These are phyloP conservation scores for Carassius gibelio DNA, from an alignment of 2,113 vertebrate species.

Conservation along the genomic window DNA sequence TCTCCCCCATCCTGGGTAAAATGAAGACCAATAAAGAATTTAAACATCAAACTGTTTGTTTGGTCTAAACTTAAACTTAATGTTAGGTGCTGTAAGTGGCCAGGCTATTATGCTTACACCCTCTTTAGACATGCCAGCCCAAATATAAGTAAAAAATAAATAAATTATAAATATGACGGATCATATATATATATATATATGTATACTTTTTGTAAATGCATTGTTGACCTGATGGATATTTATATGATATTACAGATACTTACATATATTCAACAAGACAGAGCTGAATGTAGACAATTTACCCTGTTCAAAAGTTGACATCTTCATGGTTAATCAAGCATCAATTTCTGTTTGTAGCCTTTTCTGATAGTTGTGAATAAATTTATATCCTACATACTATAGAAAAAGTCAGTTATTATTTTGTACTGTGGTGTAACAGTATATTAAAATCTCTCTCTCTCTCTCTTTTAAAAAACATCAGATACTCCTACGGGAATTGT, in stretches of 20 bases:
- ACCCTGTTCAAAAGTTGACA: too few relatives aligned
- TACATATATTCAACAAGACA: neutral
- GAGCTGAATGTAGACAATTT: too few relatives aligned
- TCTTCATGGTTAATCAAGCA: neutral
- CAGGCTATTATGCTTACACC: neutral
- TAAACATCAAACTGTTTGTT: conserved; percentile 31
- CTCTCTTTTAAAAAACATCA: too few relatives aligned
- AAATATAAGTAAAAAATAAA: too few relatives aligned
- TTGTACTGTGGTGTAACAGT: too few relatives aligned
- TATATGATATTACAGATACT: neutral
- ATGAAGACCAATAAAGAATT: conserved; percentile 69
- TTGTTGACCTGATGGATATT: neutral
- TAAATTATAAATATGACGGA: too few relatives aligned
- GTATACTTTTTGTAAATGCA: neutral
- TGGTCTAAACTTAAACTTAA: conserved; percentile 49
- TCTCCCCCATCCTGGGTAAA: conserved; percentile 73
- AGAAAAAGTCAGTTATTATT: too few relatives aligned
- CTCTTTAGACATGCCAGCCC: neutral
- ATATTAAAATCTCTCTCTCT: neutral
- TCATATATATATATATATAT: too few relatives aligned
- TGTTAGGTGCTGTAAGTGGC: neutral
- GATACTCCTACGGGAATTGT: neutral
- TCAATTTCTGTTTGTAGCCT: neutral
- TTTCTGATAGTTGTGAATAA: neutral
- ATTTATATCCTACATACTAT: too few relatives aligned